These are phyloP conservation scores for Monochamus saltuarius DNA, from an alignment of 1,140 invertebrate genomes.

Conservation along the genomic window DNA sequence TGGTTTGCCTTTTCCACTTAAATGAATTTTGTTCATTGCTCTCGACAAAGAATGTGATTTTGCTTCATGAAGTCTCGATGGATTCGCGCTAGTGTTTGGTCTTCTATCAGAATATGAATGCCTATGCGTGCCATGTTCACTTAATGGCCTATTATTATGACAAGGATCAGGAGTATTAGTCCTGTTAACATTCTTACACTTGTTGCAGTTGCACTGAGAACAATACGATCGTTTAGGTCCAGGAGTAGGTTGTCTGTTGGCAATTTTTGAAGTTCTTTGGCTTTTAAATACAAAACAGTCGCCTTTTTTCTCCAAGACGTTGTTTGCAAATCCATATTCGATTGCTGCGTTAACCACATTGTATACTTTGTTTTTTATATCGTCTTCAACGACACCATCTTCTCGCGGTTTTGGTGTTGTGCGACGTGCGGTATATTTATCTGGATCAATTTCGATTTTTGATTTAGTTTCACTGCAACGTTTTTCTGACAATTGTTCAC, in stretches of 20 bases:
- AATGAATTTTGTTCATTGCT: no score
- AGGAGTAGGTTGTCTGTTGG: constrained; percentile 13
- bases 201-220: constrained; percentile 2
- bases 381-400: neutral
- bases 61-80: neutral
- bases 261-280: neutral
- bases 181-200: neutral
- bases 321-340: constrained; percentile 28
- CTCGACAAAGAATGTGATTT: neutral
- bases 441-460: constrained; percentile 4
- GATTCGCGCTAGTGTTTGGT: neutral
- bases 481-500: neutral
- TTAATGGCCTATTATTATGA: neutral
- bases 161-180: neutral
- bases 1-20: no score
- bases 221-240: constrained; percentile 4
- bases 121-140: neutral
- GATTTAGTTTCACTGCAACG: neutral
- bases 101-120: neutral
- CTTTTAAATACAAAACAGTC: constrained; percentile 27
- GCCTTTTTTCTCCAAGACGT: constrained; percentile 25
- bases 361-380: constrained; percentile 24
- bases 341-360: constrained; percentile 27
- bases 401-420: neutral
- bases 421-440: constrained; percentile 16